Evolutionary conservation across 2,113 vertebrate genomes (phyloP).

Genomic region (Anolis carolinensis): DNA sequence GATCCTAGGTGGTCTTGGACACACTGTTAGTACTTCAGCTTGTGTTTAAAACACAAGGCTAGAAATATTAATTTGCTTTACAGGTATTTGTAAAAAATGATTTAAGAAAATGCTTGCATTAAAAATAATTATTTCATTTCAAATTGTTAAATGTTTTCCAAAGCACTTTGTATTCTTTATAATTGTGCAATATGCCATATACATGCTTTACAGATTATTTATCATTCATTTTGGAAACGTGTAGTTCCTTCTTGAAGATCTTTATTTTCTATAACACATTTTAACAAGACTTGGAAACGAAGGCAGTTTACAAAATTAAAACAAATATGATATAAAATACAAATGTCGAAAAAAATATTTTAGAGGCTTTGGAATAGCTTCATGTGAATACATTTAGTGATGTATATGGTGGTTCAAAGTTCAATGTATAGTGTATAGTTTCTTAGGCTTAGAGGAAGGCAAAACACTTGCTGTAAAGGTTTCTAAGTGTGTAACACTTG

Average conservation of each 20-base stretch:
- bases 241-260: background rate
- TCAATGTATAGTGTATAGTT: slow-evolving; percentile 7
- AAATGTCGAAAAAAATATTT: no score
- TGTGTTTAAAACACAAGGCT: background rate
- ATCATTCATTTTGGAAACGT: background rate
- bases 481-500: background rate
- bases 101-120: no score
- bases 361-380: no score
- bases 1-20: background rate
- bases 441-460: no score
- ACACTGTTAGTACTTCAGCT: background rate
- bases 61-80: no score
- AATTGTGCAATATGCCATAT: background rate
- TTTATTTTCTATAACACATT: no score
- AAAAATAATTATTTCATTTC: no score
- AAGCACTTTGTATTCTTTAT: background rate
- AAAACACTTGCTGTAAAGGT: background rate
- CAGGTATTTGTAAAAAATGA: no score
- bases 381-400: background rate
- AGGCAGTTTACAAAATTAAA: no score
- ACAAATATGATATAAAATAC: no score
- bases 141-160: no score
- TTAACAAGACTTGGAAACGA: no score
- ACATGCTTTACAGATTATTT: background rate
- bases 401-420: background rate